These are phyloP conservation scores for Gambelia wislizenii DNA, from an alignment of 2,797 vertebrate species.

Conservation along the genomic window DNA sequence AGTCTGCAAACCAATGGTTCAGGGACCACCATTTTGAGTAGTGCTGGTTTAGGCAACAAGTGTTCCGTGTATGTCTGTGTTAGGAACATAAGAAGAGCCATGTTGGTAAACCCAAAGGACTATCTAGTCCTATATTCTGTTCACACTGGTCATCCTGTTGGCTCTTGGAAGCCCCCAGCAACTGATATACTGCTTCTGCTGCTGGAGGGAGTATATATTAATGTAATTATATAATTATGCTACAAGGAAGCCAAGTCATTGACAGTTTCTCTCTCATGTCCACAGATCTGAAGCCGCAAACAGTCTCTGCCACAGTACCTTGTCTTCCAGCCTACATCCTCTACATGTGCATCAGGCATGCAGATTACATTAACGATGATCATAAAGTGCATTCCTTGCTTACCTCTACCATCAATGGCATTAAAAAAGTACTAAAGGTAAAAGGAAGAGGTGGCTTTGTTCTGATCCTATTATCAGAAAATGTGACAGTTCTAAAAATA, in stretches of 20 bases:
- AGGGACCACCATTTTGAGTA: not conserved
- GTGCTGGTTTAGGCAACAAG: not conserved
- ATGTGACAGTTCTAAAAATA: not conserved
- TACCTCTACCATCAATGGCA: slow-evolving; percentile 90
- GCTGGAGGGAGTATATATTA: no score
- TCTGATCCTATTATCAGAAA: not conserved
- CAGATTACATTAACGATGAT: slow-evolving; percentile 93
- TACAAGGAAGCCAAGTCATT: not conserved
- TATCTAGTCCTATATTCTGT: not conserved
- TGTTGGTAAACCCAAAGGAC: not conserved
- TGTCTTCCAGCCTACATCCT: slow-evolving; percentile 95
- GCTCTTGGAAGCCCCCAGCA: not conserved
- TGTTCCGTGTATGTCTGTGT: rapidly evolving
- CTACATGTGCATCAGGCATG: slow-evolving; percentile 95
- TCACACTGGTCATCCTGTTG: not conserved
- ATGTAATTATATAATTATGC: rapidly evolving
- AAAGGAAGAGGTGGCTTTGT: not conserved
- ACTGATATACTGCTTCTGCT: no score
- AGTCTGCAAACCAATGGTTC: no score
- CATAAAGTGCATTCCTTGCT: slow-evolving; percentile 94
- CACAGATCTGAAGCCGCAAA: slow-evolving; percentile 87
- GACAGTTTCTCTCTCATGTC: not conserved
- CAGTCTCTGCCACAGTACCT: slow-evolving; percentile 88
- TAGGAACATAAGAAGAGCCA: not conserved
- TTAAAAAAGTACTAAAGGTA: slow-evolving; percentile 96